Evolutionary conservation across 1,140 invertebrate genomes (phyloP).

Genomic region (Dendroctonus valens): DNA sequence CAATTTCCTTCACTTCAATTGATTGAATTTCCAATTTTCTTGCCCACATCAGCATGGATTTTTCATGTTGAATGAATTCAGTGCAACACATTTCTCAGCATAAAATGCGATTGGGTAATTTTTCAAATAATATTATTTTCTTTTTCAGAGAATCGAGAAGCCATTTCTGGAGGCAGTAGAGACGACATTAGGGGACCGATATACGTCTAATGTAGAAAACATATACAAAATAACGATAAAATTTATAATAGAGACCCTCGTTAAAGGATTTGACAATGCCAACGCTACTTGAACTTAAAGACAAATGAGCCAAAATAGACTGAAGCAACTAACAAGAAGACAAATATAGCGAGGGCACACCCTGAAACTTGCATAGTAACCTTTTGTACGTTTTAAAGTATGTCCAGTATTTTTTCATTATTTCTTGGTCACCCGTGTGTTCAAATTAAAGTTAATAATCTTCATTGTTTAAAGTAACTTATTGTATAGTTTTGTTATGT

Average conservation of each 20-base stretch:
- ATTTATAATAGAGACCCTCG: constrained; percentile 83
- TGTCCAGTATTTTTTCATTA: background rate
- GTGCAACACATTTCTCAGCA: too few species aligned
- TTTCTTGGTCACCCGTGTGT: constrained; percentile 22
- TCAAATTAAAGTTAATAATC: constrained; percentile 18
- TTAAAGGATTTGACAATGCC: constrained; percentile 73
- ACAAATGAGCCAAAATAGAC: constrained; percentile 23
- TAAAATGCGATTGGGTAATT: too few species aligned
- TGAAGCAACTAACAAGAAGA: constrained; percentile 19
- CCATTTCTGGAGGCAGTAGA: constrained; percentile 86
- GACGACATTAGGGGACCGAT: constrained; percentile 80
- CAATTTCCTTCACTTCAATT: too few species aligned
- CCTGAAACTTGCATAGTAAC: constrained; percentile 3
- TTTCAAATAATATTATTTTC: constrained; percentile 40
- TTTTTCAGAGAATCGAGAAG: constrained; percentile 85
- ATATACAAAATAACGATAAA: constrained; percentile 91
- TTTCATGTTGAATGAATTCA: too few species aligned
- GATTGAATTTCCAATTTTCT: too few species aligned
- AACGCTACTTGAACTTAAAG: constrained; percentile 44
- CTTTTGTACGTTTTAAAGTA: constrained; percentile 10
- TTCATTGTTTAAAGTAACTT: too few species aligned
- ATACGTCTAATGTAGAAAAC: constrained; percentile 86
- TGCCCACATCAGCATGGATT: too few species aligned
- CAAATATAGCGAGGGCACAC: constrained; percentile 6
- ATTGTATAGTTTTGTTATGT: background rate